Evolutionary conservation across 2,797 vertebrate genomes (phyloP).

Genomic region (Cirrhinus mrigala): DNA sequence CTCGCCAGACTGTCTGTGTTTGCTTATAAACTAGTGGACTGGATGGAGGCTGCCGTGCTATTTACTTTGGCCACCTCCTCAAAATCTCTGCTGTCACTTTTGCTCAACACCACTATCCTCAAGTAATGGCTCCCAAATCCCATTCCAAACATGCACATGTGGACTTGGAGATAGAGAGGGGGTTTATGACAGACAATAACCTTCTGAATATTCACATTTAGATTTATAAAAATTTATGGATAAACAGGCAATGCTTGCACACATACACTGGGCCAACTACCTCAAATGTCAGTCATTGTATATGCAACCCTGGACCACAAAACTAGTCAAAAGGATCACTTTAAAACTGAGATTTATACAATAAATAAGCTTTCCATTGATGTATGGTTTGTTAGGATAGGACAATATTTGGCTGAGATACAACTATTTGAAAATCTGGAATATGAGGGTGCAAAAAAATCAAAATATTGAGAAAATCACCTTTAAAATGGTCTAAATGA

Average conservation of each 20-base stretch:
- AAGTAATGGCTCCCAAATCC: constrained; percentile 47
- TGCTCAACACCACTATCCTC: constrained; percentile 40
- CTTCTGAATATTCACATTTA: constrained; percentile 42
- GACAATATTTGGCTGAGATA: too few relatives aligned
- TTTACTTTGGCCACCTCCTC: constrained; percentile 54
- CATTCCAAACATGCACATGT: constrained; percentile 49
- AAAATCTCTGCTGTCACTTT: constrained; percentile 50
- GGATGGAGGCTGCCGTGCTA: constrained; percentile 49
- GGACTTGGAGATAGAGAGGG: constrained; percentile 16
- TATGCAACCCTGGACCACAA: too few relatives aligned
- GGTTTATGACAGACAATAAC: constrained; percentile 2
- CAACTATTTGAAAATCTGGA: too few relatives aligned
- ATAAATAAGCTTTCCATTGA: too few relatives aligned
- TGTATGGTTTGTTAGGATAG: too few relatives aligned
- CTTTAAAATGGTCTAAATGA: too few relatives aligned
- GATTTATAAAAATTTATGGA: background rate
- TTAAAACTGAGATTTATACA: too few relatives aligned
- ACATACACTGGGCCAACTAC: background rate
- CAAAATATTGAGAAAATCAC: too few relatives aligned
- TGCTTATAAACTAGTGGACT: constrained; percentile 51
- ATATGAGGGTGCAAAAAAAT: too few relatives aligned
- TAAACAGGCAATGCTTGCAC: constrained; percentile 5
- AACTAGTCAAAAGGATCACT: too few relatives aligned
- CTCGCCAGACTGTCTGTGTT: constrained; percentile 48
- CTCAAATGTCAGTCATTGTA: background rate